phyloP scores from a whole-genome alignment of 2,888 invertebrate genomes.

The Mimachlamys varia region DNA sequence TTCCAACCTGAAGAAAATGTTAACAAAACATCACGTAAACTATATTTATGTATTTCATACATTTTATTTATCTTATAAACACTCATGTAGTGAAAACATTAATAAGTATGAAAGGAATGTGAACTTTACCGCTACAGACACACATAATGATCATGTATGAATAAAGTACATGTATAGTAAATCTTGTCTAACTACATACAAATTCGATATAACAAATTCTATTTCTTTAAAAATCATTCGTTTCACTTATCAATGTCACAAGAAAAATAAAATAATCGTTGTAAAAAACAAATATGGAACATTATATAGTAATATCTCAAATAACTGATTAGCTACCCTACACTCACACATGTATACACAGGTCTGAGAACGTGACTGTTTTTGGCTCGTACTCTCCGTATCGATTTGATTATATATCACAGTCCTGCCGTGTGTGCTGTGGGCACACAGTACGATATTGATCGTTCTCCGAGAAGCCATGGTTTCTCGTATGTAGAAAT shows the following conservation, averaged over 20 bases:
- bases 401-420: neutral
- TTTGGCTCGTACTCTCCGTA: neutral
- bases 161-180: neutral
- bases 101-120: neutral
- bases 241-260: neutral
- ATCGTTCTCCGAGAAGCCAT: neutral
- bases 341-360: neutral
- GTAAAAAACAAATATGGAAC: neutral
- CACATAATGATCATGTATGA: neutral
- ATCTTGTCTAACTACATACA: neutral
- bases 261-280: neutral
- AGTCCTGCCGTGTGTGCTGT: neutral
- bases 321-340: neutral
- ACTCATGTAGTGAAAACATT: neutral
- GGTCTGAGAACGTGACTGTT: neutral
- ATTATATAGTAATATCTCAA: slow-evolving; percentile 4
- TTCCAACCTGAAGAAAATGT: too few relatives aligned
- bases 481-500: neutral
- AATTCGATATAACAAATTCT: neutral
- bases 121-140: neutral
- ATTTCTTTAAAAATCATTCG: neutral
- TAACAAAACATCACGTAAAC: neutral
- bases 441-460: slow-evolving; percentile 1
- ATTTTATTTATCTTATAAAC: neutral
- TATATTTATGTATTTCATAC: neutral